Percentiles rank a stretch among this genome's conserved stretches.
phyloP scores from a whole-genome alignment of 2,888 invertebrate species.

The Pristionchus exspectatus region DNA sequence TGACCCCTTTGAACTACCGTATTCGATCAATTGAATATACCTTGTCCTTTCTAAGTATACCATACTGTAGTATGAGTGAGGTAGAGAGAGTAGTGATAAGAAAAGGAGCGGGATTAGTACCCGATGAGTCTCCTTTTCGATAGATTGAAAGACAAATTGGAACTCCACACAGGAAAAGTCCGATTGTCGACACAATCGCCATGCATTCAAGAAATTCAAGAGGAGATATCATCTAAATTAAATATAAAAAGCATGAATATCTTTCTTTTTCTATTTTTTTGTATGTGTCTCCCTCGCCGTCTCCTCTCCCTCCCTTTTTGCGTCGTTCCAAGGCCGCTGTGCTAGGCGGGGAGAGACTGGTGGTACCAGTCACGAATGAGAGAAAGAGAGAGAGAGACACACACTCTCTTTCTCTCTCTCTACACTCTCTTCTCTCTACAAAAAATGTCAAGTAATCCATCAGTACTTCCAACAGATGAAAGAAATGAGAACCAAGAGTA shows the following conservation, averaged over 20 bases:
- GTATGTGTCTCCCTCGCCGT: neutral
- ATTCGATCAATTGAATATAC: neutral
- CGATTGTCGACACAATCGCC: constrained; percentile 35
- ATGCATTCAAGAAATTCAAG: neutral
- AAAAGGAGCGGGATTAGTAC: constrained; percentile 72
- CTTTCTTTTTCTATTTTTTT: neutral
- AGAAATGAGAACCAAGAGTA: neutral
- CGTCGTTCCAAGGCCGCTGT: constrained; percentile 21
- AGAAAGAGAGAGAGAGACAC: neutral
- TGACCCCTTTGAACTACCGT: neutral
- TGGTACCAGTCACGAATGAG: neutral
- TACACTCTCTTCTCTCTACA: constrained; percentile 7
- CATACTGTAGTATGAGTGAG: constrained; percentile 88
- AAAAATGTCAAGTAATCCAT: neutral
- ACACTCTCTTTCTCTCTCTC: neutral
- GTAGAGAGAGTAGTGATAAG: constrained; percentile 82
- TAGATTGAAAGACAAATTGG: constrained; percentile 73
- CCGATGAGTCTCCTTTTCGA: constrained; percentile 71
- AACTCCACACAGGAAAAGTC: constrained; percentile 74
- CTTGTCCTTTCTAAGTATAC: constrained; percentile 85
- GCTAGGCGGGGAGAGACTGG: neutral
- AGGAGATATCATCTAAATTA: constrained; percentile 9
- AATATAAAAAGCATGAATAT: neutral
- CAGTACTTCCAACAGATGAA: constrained; percentile 8
- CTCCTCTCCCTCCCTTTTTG: neutral